Evolutionary conservation across 2,888 invertebrate genomes (phyloP).

Genomic region (Mythimna pallens): DNA sequence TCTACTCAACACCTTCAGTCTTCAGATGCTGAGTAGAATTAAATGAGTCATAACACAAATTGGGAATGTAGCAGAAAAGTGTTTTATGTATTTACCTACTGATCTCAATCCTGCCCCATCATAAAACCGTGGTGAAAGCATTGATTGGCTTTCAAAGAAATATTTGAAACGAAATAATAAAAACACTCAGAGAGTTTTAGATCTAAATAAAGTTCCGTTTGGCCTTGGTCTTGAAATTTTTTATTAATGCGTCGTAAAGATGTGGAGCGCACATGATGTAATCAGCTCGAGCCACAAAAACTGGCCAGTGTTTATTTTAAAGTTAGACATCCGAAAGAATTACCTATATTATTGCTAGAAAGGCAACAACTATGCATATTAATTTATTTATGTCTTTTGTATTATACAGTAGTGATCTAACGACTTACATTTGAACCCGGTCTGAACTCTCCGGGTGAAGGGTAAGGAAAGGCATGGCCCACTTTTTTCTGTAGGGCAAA

Average conservation of each 20-base stretch:
- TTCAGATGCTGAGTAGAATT: not conserved
- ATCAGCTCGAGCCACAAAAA: constrained; percentile 38
- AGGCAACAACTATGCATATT: constrained; percentile 51
- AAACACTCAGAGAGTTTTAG: constrained; percentile 20
- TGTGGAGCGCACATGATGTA: constrained; percentile 45
- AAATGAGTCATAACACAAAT: not conserved
- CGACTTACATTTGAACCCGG: constrained; percentile 73
- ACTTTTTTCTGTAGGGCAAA: constrained; percentile 67
- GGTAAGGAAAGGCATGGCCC: constrained; percentile 72
- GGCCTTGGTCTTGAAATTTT: constrained; percentile 55
- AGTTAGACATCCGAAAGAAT: constrained; percentile 36
- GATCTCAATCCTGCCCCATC: not conserved
- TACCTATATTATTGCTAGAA: constrained; percentile 26
- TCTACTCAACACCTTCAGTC: not conserved
- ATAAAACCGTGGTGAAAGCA: not conserved
- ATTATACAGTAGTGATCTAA: constrained; percentile 71
- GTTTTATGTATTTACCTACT: not conserved
- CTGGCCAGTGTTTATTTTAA: constrained; percentile 34
- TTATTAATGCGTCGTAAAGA: constrained; percentile 36
- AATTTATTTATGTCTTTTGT: constrained; percentile 62
- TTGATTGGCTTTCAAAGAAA: constrained; percentile 13
- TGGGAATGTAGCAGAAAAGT: not conserved
- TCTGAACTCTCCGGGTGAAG: constrained; percentile 71
- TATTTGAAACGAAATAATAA: constrained; percentile 23
- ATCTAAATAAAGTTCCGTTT: constrained; percentile 50